These are phyloP conservation scores for Ptychoptera albimana DNA, from an alignment of 2,888 invertebrate species.

Conservation along the genomic window DNA sequence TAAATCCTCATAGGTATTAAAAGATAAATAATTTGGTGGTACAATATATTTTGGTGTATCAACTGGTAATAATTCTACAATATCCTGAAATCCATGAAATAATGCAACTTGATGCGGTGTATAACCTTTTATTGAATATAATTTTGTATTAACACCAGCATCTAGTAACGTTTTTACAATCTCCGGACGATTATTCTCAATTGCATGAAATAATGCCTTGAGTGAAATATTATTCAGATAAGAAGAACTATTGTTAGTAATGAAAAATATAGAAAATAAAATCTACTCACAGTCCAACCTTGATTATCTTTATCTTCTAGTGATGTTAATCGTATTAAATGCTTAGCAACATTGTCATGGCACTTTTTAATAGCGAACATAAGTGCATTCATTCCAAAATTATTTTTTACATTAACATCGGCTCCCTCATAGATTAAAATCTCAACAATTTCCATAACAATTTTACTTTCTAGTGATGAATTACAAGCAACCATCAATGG, in stretches of 20 bases:
- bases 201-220: slow-evolving; percentile 24
- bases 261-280: too few relatives aligned
- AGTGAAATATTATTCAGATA: not conserved
- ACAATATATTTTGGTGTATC: slow-evolving; percentile 16
- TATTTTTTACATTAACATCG: slow-evolving; percentile 23
- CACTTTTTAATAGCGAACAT: slow-evolving; percentile 26
- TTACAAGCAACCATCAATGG: slow-evolving; percentile 24
- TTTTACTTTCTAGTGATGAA: slow-evolving; percentile 12
- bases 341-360: slow-evolving; percentile 16
- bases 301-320: slow-evolving; percentile 24
- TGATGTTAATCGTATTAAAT: slow-evolving; percentile 19
- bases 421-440: slow-evolving; percentile 19
- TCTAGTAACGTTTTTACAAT: slow-evolving; percentile 20
- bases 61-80: slow-evolving; percentile 21
- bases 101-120: slow-evolving; percentile 24
- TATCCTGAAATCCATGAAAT: slow-evolving; percentile 24
- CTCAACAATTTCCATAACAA: slow-evolving; percentile 17
- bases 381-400: slow-evolving; percentile 25
- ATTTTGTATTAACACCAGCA: slow-evolving; percentile 17
- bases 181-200: slow-evolving; percentile 23
- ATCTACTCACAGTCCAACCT: slow-evolving; percentile 18
- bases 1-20: slow-evolving; percentile 21
- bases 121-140: slow-evolving; percentile 23
- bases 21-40: slow-evolving; percentile 21
- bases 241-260: too few relatives aligned